Percentiles rank a stretch among this genome's conserved stretches.
Evolutionary conservation across 2,113 vertebrate species (phyloP).

Genomic region (Phylloscopus trochilus): DNA sequence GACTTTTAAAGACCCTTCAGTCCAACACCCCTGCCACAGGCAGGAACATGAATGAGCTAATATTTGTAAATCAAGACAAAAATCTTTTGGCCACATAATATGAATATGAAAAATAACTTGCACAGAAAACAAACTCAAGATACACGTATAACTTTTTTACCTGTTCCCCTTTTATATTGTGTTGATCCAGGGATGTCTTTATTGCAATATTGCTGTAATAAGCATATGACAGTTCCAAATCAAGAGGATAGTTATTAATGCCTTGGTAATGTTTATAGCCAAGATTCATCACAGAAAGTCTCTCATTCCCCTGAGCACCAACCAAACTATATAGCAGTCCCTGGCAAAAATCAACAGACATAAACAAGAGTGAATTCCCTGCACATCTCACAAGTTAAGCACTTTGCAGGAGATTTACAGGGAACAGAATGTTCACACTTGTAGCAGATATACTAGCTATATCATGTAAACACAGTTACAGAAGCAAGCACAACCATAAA

Average conservation of each 20-base stretch:
- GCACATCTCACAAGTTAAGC: background rate
- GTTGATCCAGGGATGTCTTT: conserved; percentile 79
- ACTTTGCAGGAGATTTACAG: background rate
- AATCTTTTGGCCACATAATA: background rate
- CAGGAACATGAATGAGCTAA: background rate
- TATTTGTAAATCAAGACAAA: background rate
- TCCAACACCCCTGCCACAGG: background rate
- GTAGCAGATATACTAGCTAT: background rate
- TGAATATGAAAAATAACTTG: background rate
- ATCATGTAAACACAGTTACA: background rate
- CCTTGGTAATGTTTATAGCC: conserved; percentile 93
- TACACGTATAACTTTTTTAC: conserved; percentile 54
- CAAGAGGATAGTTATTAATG: conserved; percentile 82
- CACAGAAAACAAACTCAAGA: background rate
- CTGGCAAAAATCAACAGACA: conserved; percentile 68
- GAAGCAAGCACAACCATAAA: background rate
- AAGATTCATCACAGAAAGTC: conserved; percentile 87
- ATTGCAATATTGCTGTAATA: conserved; percentile 87
- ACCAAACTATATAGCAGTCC: conserved; percentile 89
- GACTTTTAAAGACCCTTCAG: background rate
- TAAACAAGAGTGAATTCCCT: background rate
- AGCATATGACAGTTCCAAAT: conserved; percentile 83
- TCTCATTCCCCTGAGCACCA: conserved; percentile 80
- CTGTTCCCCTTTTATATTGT: conserved; percentile 71
- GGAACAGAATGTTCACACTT: background rate